Conservation (phyloP, 2,888 invertebrate species). For the Diaperis boleti region DNA sequence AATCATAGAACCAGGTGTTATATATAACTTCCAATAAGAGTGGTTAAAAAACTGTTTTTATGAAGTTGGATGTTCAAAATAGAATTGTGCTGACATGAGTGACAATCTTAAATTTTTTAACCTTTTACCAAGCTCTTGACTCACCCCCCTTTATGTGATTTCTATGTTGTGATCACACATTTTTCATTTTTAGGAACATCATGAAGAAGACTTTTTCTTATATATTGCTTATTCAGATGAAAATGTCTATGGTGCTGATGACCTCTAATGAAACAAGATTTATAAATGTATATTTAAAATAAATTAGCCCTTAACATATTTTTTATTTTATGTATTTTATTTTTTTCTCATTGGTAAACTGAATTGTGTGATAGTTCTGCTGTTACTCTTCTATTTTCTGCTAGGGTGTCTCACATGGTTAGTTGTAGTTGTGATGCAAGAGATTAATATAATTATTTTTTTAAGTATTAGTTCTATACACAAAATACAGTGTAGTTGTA, state of each 20-base stretch:
- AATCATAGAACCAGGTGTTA: no score
- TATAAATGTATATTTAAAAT: conserved; percentile 19
- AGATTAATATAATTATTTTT: background rate
- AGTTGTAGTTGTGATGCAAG: conserved; percentile 3
- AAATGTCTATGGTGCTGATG: conserved; percentile 88
- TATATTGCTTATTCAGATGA: conserved; percentile 99
- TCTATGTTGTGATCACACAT: background rate
- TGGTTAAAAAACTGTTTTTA: no score
- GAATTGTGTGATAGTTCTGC: conserved; percentile 1
- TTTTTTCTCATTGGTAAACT: conserved; percentile 1
- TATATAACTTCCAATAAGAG: no score
- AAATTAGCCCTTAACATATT: conserved; percentile 10
- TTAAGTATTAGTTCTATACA: background rate
- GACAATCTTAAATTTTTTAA: no score
- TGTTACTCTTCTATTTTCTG: conserved; percentile 1
- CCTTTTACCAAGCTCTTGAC: no score
- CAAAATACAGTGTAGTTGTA: background rate
- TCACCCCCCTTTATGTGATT: no score
- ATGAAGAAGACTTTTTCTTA: conserved; percentile 99
- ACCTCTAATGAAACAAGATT: conserved; percentile 12
- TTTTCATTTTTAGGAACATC: conserved; percentile 84
- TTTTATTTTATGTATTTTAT: conserved; percentile 3
- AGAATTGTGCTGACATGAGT: no score
- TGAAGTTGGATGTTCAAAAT: no score
- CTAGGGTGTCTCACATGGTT: background rate